phyloP scores from a whole-genome alignment of 2,113 vertebrate genomes.

The Prinia subflava region DNA sequence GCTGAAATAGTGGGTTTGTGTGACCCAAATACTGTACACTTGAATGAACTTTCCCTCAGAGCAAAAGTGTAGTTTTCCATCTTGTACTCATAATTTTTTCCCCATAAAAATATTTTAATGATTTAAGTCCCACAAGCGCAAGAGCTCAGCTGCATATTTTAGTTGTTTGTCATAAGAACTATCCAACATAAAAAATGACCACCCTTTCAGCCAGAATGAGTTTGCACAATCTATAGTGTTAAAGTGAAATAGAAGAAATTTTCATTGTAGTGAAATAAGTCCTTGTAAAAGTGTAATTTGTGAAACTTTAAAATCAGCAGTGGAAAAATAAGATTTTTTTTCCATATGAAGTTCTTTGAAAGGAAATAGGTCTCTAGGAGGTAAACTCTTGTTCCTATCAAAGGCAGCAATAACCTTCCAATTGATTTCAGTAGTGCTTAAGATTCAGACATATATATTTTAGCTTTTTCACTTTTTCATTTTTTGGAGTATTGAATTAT shows the following conservation, averaged over 20 bases:
- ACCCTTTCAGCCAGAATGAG: not conserved
- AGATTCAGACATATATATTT: not conserved
- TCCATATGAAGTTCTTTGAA: not conserved
- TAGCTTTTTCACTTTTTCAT: not conserved
- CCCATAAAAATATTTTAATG: constrained; percentile 44
- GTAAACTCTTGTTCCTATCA: not conserved
- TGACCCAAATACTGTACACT: not conserved
- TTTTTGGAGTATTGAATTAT: not conserved
- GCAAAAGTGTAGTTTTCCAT: not conserved
- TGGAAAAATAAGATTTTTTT: not conserved
- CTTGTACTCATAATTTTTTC: not conserved
- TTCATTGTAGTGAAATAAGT: not conserved
- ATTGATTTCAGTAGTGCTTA: not conserved
- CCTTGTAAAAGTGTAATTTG: not conserved
- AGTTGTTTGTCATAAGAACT: constrained; percentile 43
- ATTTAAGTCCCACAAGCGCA: constrained; percentile 47
- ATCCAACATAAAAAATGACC: not conserved
- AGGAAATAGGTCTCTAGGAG: not conserved
- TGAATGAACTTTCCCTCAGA: constrained; percentile 17
- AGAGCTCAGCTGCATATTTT: constrained; percentile 51
- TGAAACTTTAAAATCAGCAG: not conserved
- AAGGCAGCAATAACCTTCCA: not conserved
- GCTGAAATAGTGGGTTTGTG: not conserved
- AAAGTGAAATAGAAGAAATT: not conserved
- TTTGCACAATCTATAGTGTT: constrained; percentile 14